A percentile compares a stretch with the other conserved stretches of the same genome.
These are phyloP conservation scores for Sterrhoptilus dennistouni DNA, from an alignment of 2,113 vertebrate species.

Conservation along the genomic window DNA sequence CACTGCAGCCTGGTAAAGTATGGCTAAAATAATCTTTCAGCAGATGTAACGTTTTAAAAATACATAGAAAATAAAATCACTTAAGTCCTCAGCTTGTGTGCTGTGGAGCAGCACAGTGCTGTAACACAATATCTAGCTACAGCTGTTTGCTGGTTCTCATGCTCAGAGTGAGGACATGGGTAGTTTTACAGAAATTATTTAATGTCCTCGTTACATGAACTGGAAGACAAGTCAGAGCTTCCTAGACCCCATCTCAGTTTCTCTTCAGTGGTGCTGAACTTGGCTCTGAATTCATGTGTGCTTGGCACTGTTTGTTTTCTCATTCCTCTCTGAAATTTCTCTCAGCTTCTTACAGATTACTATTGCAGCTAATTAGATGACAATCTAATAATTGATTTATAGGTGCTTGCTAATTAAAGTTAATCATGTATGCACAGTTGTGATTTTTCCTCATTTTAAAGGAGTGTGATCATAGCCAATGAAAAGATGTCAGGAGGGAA, in stretches of 20 bases:
- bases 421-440: slow-evolving; percentile 10
- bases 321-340: background rate
- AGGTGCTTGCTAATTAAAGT: slow-evolving; percentile 41
- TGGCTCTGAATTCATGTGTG: background rate
- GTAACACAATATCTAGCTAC: background rate
- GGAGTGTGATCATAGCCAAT: background rate
- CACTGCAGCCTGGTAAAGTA: background rate
- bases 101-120: background rate
- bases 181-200: background rate
- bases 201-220: background rate
- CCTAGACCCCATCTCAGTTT: rapidly evolving
- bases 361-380: slow-evolving; percentile 24
- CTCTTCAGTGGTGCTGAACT: background rate
- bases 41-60: background rate
- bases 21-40: background rate
- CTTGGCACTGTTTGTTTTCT: background rate
- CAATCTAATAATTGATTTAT: slow-evolving; percentile 30
- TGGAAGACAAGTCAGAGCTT: background rate
- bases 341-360: background rate
- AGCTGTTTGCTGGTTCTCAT: background rate
- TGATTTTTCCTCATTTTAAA: slow-evolving; percentile 34
- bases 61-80: background rate
- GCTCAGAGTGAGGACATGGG: background rate
- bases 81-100: background rate
- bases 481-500: background rate